Conservation (phyloP, 2,797 vertebrate genomes). For the Eidolon dupreanum region DNA sequence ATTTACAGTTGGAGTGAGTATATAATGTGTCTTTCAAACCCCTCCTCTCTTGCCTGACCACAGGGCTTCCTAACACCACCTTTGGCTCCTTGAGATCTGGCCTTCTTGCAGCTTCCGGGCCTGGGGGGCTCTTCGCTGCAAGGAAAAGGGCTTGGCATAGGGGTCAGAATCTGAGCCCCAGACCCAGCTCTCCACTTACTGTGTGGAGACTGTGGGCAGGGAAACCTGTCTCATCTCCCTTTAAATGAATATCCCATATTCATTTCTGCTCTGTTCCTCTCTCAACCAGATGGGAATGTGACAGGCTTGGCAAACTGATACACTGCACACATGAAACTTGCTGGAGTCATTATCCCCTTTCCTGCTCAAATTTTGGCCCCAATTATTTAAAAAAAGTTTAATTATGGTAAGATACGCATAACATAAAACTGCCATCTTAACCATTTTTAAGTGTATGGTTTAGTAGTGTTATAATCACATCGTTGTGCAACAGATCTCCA, state of each 20-base stretch:
- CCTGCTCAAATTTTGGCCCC: background rate
- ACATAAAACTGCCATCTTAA: background rate
- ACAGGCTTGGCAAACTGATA: no score
- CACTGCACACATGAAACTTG: background rate
- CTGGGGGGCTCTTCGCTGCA: background rate
- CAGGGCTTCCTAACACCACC: background rate
- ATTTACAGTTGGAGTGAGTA: background rate
- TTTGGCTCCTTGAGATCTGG: background rate
- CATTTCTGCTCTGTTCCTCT: background rate
- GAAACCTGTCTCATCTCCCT: background rate
- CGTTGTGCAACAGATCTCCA: background rate
- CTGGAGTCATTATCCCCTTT: background rate
- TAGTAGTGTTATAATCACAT: background rate
- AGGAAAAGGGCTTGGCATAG: background rate
- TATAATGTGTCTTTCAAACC: background rate
- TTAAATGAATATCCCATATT: background rate
- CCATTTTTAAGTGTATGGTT: background rate
- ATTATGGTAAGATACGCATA: background rate
- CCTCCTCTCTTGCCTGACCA: background rate
- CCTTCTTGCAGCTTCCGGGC: background rate
- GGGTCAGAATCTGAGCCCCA: background rate
- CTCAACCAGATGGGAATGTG: rapidly evolving
- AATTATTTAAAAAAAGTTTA: background rate
- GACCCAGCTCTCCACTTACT: background rate
- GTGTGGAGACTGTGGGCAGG: background rate